These are phyloP conservation scores for Pseudochaenichthys georgianus DNA, from an alignment of 2,797 vertebrate genomes.

Conservation along the genomic window DNA sequence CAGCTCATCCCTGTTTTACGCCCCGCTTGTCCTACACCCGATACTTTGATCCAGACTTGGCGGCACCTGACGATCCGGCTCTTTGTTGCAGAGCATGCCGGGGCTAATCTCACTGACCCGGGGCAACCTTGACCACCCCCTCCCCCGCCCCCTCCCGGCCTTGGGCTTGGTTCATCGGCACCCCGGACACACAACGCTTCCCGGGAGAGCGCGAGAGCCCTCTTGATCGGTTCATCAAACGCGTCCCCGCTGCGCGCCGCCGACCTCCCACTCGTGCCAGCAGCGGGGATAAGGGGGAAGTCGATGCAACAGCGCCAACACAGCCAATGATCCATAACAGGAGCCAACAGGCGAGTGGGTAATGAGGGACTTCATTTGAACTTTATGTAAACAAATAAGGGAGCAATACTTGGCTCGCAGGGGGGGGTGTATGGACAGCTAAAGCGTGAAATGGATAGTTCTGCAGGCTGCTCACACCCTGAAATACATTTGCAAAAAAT, in stretches of 20 bases:
- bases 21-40: constrained; percentile 83
- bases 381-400: constrained; percentile 69
- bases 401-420: constrained; percentile 26
- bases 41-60: constrained; percentile 85
- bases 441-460: constrained; percentile 18
- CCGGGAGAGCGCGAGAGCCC: constrained; percentile 63
- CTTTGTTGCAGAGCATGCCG: constrained; percentile 74
- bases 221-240: constrained; percentile 85
- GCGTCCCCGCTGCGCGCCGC: constrained; percentile 67
- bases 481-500: constrained; percentile 16
- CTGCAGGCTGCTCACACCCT: constrained; percentile 5
- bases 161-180: constrained; percentile 78
- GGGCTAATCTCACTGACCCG: constrained; percentile 86
- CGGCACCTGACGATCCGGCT: constrained; percentile 73
- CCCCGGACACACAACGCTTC: constrained; percentile 82
- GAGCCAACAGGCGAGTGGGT: constrained; percentile 66
- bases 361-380: constrained; percentile 76
- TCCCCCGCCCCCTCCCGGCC: constrained; percentile 55
- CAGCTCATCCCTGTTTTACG: constrained; percentile 79
- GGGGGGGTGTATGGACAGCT: constrained; percentile 36
- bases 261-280: constrained; percentile 68
- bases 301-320: constrained; percentile 72
- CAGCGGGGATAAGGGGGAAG: constrained; percentile 63
- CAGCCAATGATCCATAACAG: constrained; percentile 76
- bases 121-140: constrained; percentile 86